Percentiles rank a stretch among this genome's conserved stretches.
Conservation (phyloP, 1,140 invertebrate species). For the Danaus plexippus region DNA sequence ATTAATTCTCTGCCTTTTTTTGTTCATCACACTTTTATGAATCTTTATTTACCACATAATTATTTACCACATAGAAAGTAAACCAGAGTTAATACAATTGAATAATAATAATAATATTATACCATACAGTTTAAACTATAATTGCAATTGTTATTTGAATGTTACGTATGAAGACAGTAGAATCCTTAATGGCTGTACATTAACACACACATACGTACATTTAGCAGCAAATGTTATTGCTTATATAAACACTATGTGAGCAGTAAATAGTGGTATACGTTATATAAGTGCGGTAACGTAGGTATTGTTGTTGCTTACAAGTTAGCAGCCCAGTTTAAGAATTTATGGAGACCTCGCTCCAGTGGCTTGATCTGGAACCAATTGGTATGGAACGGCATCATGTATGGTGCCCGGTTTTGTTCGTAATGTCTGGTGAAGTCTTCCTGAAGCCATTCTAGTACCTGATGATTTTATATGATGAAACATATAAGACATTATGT, state of each 20-base stretch:
- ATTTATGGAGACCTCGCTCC: conserved; percentile 88
- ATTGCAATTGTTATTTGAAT: too few relatives aligned
- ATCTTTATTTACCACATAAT: too few relatives aligned
- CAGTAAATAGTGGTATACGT: too few relatives aligned
- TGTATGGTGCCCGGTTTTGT: conserved; percentile 91
- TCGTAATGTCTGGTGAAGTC: conserved; percentile 91
- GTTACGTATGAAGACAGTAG: too few relatives aligned
- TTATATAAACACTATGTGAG: too few relatives aligned
- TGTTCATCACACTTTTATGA: too few relatives aligned
- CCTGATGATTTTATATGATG: conserved; percentile 29
- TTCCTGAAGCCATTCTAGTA: conserved; percentile 92
- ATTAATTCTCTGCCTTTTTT: too few relatives aligned
- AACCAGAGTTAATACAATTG: conserved; percentile 5
- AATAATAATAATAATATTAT: conserved; percentile 1
- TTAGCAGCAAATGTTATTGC: too few relatives aligned
- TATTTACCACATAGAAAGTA: conserved; percentile 10
- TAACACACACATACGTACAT: too few relatives aligned
- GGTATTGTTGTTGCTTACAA: conserved; percentile 75
- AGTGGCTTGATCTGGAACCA: conserved; percentile 94
- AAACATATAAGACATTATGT: not conserved
- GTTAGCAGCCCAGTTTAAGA: conserved; percentile 84
- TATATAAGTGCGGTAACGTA: too few relatives aligned
- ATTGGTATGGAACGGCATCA: conserved; percentile 95
- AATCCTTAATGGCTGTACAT: too few relatives aligned
- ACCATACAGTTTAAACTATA: too few relatives aligned